Percentiles rank a stretch among this genome's conserved stretches.
Evolutionary conservation across 1,140 invertebrate genomes (phyloP).

Genomic region (Scaptodrosophila lebanonensis): DNA sequence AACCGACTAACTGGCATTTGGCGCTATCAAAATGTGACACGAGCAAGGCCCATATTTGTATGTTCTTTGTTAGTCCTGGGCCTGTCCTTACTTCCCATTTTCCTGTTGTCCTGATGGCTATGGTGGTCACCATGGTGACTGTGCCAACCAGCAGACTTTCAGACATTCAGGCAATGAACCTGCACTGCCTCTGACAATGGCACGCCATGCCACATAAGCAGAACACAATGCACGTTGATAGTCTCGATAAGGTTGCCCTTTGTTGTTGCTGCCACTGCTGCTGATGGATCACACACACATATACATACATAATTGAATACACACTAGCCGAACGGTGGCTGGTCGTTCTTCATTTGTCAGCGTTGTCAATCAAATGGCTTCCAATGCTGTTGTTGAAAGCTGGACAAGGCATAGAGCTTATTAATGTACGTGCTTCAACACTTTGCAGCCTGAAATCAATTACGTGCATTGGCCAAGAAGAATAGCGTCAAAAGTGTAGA

Average conservation of each 20-base stretch:
- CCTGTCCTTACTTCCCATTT: no score
- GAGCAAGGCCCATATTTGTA: background rate
- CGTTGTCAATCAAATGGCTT: constrained; percentile 51
- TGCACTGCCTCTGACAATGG: constrained; percentile 19
- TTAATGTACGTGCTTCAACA: constrained; percentile 33
- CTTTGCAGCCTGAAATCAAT: constrained; percentile 43
- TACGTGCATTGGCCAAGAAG: constrained; percentile 11
- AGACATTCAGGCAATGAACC: no score
- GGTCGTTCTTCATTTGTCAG: constrained; percentile 52
- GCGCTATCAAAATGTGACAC: constrained; percentile 1
- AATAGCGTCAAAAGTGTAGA: background rate
- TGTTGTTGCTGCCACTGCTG: constrained; percentile 37
- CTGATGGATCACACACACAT: background rate
- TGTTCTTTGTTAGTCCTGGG: background rate
- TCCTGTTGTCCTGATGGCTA: no score
- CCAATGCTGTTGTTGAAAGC: background rate
- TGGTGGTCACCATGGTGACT: no score
- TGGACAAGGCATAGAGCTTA: constrained; percentile 15
- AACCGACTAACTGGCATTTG: background rate
- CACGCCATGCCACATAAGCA: constrained; percentile 21
- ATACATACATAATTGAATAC: constrained; percentile 43
- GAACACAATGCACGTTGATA: constrained; percentile 48
- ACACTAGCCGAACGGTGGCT: constrained; percentile 1
- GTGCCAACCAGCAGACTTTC: no score
- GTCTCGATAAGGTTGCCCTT: constrained; percentile 38